These are phyloP conservation scores for Nemotelus nigrinus DNA, from an alignment of 2,888 invertebrate genomes.

Conservation along the genomic window DNA sequence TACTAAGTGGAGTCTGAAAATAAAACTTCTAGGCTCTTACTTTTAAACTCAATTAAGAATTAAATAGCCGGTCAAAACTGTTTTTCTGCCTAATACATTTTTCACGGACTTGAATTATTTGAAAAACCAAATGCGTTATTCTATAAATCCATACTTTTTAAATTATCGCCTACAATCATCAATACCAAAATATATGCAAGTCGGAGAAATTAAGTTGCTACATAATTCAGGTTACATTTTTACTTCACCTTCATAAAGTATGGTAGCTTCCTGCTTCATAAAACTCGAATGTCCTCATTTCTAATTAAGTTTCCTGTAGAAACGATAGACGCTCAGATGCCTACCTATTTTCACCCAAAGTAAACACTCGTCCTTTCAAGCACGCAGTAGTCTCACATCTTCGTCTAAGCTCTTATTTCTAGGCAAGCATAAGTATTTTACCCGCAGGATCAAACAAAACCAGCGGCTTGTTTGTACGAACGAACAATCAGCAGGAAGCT, in stretches of 20 bases:
- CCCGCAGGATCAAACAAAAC: neutral
- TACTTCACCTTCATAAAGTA: neutral
- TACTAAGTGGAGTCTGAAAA: too few relatives aligned
- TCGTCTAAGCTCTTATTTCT: too few relatives aligned
- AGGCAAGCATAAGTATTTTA: neutral
- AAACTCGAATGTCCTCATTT: constrained; percentile 15
- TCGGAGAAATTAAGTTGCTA: neutral
- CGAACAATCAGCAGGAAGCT: constrained; percentile 3
- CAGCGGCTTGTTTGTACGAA: neutral
- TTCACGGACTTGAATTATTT: too few relatives aligned
- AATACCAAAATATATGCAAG: constrained; percentile 1
- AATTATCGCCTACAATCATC: too few relatives aligned
- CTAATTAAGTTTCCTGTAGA: constrained; percentile 3
- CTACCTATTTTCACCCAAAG: too few relatives aligned
- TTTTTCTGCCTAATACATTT: too few relatives aligned
- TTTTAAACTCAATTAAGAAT: too few relatives aligned
- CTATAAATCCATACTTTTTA: too few relatives aligned
- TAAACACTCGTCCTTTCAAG: neutral
- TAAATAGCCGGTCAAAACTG: too few relatives aligned
- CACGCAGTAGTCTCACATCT: neutral
- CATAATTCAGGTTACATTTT: neutral
- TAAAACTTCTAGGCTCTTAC: too few relatives aligned
- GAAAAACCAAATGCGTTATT: too few relatives aligned
- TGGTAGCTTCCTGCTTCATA: neutral
- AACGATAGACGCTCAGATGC: neutral